Conservation (phyloP, 2,888 invertebrate genomes). For the Andrena fulva region DNA sequence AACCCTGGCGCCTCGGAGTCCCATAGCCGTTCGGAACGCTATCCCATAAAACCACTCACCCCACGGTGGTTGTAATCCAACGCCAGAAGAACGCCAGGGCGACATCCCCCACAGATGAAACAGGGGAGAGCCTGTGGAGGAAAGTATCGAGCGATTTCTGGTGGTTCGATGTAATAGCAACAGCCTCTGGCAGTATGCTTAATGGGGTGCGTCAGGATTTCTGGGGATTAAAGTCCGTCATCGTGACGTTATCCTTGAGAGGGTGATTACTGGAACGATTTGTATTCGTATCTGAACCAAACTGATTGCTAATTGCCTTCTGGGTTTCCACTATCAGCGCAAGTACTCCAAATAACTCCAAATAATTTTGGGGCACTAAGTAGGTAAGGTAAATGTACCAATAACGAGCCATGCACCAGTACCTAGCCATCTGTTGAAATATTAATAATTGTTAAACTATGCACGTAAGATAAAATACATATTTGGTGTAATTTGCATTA, state of each 20-base stretch:
- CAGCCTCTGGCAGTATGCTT: constrained; percentile 13
- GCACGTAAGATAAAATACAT: too few relatives aligned
- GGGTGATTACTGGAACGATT: background rate
- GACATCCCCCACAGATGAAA: constrained; percentile 37
- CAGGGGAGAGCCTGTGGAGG: constrained; percentile 31
- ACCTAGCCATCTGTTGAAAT: too few relatives aligned
- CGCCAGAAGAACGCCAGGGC: constrained; percentile 34
- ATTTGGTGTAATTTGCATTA: too few relatives aligned
- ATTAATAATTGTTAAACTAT: too few relatives aligned
- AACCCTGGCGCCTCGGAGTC: constrained; percentile 38
- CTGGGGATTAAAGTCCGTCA: constrained; percentile 40
- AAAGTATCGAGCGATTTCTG: constrained; percentile 54
- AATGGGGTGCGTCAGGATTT: constrained; percentile 20
- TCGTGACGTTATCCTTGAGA: background rate
- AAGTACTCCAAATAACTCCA: too few relatives aligned
- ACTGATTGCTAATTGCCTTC: background rate
- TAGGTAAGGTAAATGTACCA: too few relatives aligned
- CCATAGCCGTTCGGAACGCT: constrained; percentile 7
- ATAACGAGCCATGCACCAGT: too few relatives aligned
- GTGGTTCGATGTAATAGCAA: background rate
- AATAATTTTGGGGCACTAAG: too few relatives aligned
- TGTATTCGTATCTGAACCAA: background rate
- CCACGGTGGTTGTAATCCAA: constrained; percentile 52
- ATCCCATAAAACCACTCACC: constrained; percentile 26
- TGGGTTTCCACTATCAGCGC: background rate